These are phyloP conservation scores for Lasioglossum lativentre DNA, from an alignment of 2,888 invertebrate genomes.

Conservation along the genomic window DNA sequence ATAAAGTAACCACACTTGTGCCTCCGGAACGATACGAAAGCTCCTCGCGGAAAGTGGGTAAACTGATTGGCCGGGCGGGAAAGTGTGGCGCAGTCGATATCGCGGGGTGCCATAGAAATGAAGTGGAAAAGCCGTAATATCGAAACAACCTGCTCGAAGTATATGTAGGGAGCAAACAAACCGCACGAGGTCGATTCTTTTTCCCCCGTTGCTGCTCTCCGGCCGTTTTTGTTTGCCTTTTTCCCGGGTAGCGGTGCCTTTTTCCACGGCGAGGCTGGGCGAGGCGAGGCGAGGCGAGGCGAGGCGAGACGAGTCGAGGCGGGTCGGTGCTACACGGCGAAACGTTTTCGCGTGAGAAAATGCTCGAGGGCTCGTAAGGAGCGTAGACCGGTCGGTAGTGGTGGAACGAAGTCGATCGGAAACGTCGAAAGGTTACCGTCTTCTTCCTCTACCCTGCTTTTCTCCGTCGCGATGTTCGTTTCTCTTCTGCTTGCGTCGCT, in stretches of 20 bases:
- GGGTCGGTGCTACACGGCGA: conserved; percentile 48
- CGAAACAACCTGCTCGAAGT: conserved; percentile 43
- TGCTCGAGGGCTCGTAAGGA: conserved; percentile 56
- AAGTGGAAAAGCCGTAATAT: conserved; percentile 61
- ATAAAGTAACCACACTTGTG: conserved; percentile 8
- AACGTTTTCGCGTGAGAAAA: conserved; percentile 74
- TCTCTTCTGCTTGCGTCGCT: conserved; percentile 17
- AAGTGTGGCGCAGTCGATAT: conserved; percentile 30
- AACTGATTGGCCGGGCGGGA: conserved; percentile 23
- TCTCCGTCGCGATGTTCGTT: conserved; percentile 22
- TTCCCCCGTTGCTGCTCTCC: not conserved
- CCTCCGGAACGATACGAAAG: not conserved
- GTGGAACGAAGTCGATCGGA: conserved; percentile 75
- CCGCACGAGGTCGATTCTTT: conserved; percentile 49
- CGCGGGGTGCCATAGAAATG: conserved; percentile 32
- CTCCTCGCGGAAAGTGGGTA: conserved; percentile 29
- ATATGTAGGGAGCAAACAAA: conserved; percentile 49
- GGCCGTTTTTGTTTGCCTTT: conserved; percentile 22
- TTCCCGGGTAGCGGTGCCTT: conserved; percentile 32
- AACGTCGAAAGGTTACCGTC: conserved; percentile 70
- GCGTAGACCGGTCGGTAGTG: conserved; percentile 14
- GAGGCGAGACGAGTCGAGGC: too few species aligned
- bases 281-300: too few species aligned
- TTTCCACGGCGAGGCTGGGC: conserved; percentile 15
- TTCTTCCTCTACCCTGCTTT: conserved; percentile 36